These are phyloP conservation scores for Chascanopsetta lugubris DNA, from an alignment of 2,113 vertebrate genomes.

Conservation along the genomic window DNA sequence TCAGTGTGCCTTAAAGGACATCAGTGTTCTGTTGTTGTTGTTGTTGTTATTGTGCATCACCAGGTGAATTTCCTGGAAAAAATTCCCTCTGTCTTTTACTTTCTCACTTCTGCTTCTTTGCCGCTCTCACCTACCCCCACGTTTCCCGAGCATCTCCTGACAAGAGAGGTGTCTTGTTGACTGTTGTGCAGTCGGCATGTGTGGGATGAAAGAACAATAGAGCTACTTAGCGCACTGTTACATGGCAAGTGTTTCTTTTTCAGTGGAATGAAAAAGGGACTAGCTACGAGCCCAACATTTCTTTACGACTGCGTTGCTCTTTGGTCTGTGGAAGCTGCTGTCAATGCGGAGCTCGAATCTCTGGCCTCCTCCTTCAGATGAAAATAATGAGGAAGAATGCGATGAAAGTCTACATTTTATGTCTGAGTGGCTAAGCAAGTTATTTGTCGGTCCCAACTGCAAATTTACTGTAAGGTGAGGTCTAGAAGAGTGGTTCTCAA, in stretches of 20 bases:
- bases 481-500: too few relatives aligned
- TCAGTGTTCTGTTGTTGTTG: too few relatives aligned
- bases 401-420: neutral
- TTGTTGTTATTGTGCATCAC: conserved; percentile 9
- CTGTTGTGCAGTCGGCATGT: conserved; percentile 16
- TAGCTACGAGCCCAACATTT: too few relatives aligned
- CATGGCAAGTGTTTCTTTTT: neutral
- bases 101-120: conserved; percentile 5
- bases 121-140: conserved; percentile 1
- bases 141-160: conserved; percentile 1
- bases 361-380: neutral
- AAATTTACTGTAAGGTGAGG: too few relatives aligned
- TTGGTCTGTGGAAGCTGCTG: neutral
- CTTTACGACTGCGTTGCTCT: neutral
- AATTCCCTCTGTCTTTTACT: neutral
- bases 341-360: neutral
- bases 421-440: neutral
- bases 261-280: neutral
- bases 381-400: neutral
- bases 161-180: conserved; percentile 6
- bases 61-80: neutral
- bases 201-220: conserved; percentile 17
- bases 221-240: neutral
- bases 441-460: too few relatives aligned
- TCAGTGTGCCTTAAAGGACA: too few relatives aligned